Evolutionary conservation across 2,888 invertebrate genomes (phyloP).

Genomic region (Agrotis exclamationis): DNA sequence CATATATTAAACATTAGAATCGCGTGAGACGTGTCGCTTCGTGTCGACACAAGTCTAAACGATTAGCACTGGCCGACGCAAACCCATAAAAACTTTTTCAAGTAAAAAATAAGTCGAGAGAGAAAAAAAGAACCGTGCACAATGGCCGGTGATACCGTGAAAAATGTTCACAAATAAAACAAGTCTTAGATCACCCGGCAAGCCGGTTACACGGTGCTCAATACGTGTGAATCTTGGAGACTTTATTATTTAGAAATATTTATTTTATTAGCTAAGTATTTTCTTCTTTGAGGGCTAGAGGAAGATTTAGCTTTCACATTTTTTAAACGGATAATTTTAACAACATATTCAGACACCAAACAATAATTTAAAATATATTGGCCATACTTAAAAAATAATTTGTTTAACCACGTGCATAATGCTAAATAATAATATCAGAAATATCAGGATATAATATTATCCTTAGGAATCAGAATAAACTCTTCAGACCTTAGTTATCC

Average conservation of each 20-base stretch:
- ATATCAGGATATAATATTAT: not conserved
- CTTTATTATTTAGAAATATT: not conserved
- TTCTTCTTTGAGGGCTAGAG: not conserved
- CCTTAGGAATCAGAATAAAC: not conserved
- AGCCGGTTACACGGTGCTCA: conserved; percentile 69
- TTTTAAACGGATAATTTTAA: not conserved
- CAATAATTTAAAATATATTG: no score
- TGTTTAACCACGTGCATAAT: not conserved
- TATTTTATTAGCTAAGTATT: conserved; percentile 19
- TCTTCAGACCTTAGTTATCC: not conserved
- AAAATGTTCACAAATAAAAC: conserved; percentile 84
- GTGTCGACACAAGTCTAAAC: conserved; percentile 84
- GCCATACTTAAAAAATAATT: not conserved
- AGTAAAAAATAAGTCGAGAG: conserved; percentile 50
- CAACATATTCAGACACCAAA: no score
- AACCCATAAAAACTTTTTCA: conserved; percentile 71
- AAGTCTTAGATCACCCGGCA: conserved; percentile 68
- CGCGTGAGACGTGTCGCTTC: conserved; percentile 80
- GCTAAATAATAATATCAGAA: not conserved
- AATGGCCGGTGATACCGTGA: conserved; percentile 81
- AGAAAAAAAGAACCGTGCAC: conserved; percentile 72
- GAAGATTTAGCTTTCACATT: not conserved
- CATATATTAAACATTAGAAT: conserved; percentile 54
- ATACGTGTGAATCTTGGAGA: conserved; percentile 68
- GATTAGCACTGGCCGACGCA: conserved; percentile 74